phyloP scores from a whole-genome alignment of 1,140 invertebrate genomes.

The Sogatella furcifera region DNA sequence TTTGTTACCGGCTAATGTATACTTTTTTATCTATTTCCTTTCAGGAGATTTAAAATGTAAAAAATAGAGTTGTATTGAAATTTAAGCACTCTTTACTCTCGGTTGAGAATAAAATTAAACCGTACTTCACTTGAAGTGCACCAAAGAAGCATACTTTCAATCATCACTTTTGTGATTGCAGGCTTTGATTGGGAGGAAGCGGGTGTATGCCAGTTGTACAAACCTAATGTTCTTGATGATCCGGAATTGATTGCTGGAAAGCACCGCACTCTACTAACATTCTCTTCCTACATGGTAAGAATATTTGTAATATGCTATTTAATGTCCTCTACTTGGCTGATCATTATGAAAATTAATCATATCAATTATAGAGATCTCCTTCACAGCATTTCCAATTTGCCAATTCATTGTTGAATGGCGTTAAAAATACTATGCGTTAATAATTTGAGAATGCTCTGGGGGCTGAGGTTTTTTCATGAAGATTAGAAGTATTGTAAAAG shows the following conservation, averaged over 20 bases:
- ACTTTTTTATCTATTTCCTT: too few species aligned
- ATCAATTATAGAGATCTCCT: too few species aligned
- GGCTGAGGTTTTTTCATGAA: background rate
- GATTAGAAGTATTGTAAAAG: background rate
- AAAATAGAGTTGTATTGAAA: too few species aligned
- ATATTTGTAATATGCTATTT: too few species aligned
- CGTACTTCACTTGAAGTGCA: background rate
- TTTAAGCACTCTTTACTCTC: too few species aligned
- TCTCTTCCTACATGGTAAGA: constrained; percentile 81
- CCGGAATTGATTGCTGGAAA: constrained; percentile 91
- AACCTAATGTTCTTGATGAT: constrained; percentile 85
- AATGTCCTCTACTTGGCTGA: too few species aligned
- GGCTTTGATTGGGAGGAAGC: constrained; percentile 38
- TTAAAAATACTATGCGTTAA: too few species aligned
- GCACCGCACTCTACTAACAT: constrained; percentile 86
- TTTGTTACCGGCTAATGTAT: too few species aligned
- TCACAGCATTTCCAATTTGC: too few species aligned
- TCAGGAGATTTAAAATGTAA: too few species aligned
- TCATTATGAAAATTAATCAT: too few species aligned
- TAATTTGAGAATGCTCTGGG: background rate
- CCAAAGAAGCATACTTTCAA: background rate
- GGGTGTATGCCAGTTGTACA: constrained; percentile 48
- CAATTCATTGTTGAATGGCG: too few species aligned
- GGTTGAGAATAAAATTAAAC: constrained; percentile 34
- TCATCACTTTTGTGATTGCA: constrained; percentile 24